Evolutionary conservation across 2,797 vertebrate genomes (phyloP).

Genomic region (Myotis findleyi): DNA sequence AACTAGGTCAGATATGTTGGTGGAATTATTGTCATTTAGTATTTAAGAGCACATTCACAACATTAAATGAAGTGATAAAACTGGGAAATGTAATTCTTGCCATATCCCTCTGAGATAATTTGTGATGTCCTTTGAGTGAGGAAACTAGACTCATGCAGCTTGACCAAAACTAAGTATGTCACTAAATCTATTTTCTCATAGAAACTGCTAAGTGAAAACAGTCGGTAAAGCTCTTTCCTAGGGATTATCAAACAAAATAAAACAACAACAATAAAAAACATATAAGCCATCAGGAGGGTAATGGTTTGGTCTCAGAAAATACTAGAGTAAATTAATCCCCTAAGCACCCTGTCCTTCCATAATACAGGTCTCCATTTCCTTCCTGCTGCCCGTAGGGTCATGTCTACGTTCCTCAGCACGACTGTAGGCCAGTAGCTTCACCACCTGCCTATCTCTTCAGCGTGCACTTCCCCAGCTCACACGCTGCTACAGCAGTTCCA

Average conservation of each 20-base stretch:
- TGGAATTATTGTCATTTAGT: conserved; percentile 60
- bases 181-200: conserved; percentile 17
- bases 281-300: background rate
- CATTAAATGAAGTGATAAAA: conserved; percentile 58
- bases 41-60: conserved; percentile 52
- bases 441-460: background rate
- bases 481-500: background rate
- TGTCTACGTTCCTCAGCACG: background rate
- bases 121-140: conserved; percentile 32
- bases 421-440: background rate
- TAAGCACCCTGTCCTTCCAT: background rate
- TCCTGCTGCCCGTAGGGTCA: background rate
- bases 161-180: background rate
- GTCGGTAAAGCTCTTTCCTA: background rate
- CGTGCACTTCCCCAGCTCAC: background rate
- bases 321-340: background rate
- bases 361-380: background rate
- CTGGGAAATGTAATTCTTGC: conserved; percentile 63
- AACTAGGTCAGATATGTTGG: conserved; percentile 65
- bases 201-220: background rate
- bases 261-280: background rate
- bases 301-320: background rate
- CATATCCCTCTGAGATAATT: conserved; percentile 70
- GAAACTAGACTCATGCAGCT: conserved; percentile 48
- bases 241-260: background rate